These are phyloP conservation scores for Zaprionus vittiger DNA, from an alignment of 1,140 invertebrate genomes.

Conservation along the genomic window DNA sequence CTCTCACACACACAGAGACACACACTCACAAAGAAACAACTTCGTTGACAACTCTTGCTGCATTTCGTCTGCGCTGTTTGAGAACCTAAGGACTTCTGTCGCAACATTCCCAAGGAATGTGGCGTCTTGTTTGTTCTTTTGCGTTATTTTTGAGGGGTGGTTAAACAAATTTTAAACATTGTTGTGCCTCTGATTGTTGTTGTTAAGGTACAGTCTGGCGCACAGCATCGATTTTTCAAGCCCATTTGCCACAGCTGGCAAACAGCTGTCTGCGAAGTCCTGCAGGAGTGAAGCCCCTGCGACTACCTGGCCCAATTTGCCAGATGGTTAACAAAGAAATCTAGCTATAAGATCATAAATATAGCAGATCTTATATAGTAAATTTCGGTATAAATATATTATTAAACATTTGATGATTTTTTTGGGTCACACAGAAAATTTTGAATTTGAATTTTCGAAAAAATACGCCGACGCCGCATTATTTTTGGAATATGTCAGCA, in stretches of 20 bases:
- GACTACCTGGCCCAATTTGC: not conserved
- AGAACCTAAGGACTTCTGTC: not conserved
- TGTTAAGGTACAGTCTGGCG: not conserved
- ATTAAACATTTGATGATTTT: not conserved
- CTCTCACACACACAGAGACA: not conserved
- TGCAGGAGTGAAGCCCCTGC: not conserved
- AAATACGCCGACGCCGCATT: not conserved
- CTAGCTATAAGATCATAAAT: not conserved
- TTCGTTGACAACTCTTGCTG: not conserved
- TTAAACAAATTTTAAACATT: slow-evolving; percentile 10
- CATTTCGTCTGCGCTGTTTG: slow-evolving; percentile 1
- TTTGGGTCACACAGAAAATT: not conserved
- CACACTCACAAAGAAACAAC: slow-evolving; percentile 11
- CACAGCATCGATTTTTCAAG: slow-evolving; percentile 36
- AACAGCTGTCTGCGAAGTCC: not conserved
- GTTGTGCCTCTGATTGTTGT: not conserved
- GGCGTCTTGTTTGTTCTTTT: not conserved
- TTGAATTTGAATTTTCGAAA: not conserved
- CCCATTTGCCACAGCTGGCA: not conserved
- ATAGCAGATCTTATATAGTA: not conserved
- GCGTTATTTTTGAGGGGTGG: slow-evolving; percentile 16
- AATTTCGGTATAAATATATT: not conserved
- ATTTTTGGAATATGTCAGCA: slow-evolving; percentile 1
- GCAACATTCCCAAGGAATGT: not conserved
- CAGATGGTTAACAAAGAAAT: not conserved